Evolutionary conservation across 1,140 invertebrate genomes (phyloP), one percentile per base, ranked within the genome.

Genomic region (Heliconius himera): DNA sequence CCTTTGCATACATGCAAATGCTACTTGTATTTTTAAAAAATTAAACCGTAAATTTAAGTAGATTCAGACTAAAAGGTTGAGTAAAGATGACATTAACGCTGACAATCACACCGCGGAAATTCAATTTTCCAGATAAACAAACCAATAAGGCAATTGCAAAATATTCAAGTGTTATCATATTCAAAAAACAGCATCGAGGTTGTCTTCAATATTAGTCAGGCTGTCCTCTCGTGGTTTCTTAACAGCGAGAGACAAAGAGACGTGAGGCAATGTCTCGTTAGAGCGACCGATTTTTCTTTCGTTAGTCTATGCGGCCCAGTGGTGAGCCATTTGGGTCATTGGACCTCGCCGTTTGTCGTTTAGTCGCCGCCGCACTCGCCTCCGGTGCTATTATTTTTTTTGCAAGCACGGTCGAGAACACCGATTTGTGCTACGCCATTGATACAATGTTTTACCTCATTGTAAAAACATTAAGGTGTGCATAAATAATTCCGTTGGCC

Each of bases 271-370:
- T 81, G 82, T 74, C 76, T 74, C 70, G 72, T 56, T 81, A 80
- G 81, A 79, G 78, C 86, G 87, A 89, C 86, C 88, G 89, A 92
- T 92, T 93, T 94, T 94, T 93, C 88, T 91, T 93, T 93, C 90
- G 88, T 91, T 91, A 81, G 85, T 88, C 87, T 90, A 86, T 81
- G 78, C 88, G 91, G 86, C 89, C 89, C 88, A 93, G 90, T 90
- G 89, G 88, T 89, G 87, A 88, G 84, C 88, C 90, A 94, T 94
- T 93, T 94, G 88, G 93, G 91, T 94, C 93, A 94, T 92, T 92
- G 93, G 93, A 93, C 91, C 91, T 93, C 90, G 85, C 90, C 88
- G 91, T 91, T 91, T 88, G 88, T 88, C 85, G 90, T 84, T 81
- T 87, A 82, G 83, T 82, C 83, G 81, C 83, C 89, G 89, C 87